phyloP scores from a whole-genome alignment of 2,888 invertebrate genomes.

The Pantelozetes paolii region DNA sequence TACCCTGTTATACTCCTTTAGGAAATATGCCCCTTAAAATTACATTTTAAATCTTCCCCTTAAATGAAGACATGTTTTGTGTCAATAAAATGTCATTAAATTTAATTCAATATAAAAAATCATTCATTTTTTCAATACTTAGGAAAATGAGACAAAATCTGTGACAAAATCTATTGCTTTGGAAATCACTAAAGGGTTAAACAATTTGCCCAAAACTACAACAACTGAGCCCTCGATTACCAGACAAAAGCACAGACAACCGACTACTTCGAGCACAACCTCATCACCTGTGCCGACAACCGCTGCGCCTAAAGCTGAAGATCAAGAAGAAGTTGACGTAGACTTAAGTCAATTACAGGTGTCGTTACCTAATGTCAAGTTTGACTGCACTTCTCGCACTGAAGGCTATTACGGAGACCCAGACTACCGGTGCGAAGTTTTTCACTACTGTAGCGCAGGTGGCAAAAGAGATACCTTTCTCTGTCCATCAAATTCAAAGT shows the following conservation, averaged over 20 bases:
- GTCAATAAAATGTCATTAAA: too few relatives aligned
- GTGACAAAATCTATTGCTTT: not conserved
- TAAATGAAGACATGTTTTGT: too few relatives aligned
- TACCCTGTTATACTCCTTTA: too few relatives aligned
- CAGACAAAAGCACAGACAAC: not conserved
- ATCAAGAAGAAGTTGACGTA: conserved; percentile 25
- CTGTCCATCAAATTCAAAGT: conserved; percentile 46
- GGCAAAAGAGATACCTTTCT: conserved; percentile 46
- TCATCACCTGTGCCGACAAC: not conserved
- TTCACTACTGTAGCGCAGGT: conserved; percentile 47
- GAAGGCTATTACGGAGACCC: conserved; percentile 48
- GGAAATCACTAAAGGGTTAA: not conserved
- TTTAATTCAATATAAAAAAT: too few relatives aligned
- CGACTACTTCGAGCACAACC: not conserved
- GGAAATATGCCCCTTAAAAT: too few relatives aligned
- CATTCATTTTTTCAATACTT: too few relatives aligned
- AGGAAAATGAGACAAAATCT: not conserved
- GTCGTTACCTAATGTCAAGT: conserved; percentile 47
- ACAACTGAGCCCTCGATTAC: not conserved
- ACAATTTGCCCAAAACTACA: not conserved
- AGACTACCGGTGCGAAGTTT: conserved; percentile 48
- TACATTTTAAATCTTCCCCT: too few relatives aligned
- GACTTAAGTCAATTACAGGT: conserved; percentile 41
- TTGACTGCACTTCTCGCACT: conserved; percentile 46
- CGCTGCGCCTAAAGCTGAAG: not conserved